These are phyloP conservation scores for Mellilla xanthometata DNA, from an alignment of 2,888 invertebrate genomes.

Conservation along the genomic window DNA sequence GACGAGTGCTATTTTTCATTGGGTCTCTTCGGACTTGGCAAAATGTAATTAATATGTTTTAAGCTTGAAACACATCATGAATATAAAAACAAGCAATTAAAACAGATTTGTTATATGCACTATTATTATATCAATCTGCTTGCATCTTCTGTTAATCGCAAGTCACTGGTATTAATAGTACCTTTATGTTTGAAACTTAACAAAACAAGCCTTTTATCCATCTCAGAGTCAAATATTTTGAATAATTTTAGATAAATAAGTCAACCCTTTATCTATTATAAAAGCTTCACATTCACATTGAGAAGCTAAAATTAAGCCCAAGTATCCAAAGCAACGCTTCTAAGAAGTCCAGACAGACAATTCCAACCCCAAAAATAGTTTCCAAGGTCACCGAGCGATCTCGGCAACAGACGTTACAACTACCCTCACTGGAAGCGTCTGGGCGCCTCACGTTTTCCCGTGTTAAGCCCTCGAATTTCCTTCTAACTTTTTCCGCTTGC, in stretches of 20 bases:
- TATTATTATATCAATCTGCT: too few species aligned
- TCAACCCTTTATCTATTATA: too few species aligned
- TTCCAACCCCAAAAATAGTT: conserved; percentile 24
- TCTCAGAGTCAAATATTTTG: too few species aligned
- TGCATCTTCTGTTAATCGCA: too few species aligned
- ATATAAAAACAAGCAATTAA: too few species aligned
- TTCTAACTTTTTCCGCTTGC: conserved; percentile 73
- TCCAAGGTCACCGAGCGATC: conserved; percentile 47
- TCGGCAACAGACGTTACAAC: conserved; percentile 20
- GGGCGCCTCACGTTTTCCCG: conserved; percentile 52
- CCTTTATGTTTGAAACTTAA: too few species aligned
- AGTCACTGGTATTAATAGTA: too few species aligned
- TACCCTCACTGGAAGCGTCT: conserved; percentile 37
- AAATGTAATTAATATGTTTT: conserved; percentile 67
- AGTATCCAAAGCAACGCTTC: neutral
- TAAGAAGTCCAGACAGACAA: conserved; percentile 4
- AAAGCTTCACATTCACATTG: too few species aligned
- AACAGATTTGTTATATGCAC: too few species aligned
- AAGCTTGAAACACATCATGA: conserved; percentile 37
- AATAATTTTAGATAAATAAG: too few species aligned
- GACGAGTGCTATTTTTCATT: conserved; percentile 71
- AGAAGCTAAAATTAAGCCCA: too few species aligned
- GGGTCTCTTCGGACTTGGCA: conserved; percentile 60
- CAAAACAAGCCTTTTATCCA: too few species aligned
- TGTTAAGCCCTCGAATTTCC: conserved; percentile 73